A percentile compares a stretch with the other conserved stretches of the same genome.
Conservation (phyloP, 2,888 invertebrate genomes). For the Drosophila borborema region DNA sequence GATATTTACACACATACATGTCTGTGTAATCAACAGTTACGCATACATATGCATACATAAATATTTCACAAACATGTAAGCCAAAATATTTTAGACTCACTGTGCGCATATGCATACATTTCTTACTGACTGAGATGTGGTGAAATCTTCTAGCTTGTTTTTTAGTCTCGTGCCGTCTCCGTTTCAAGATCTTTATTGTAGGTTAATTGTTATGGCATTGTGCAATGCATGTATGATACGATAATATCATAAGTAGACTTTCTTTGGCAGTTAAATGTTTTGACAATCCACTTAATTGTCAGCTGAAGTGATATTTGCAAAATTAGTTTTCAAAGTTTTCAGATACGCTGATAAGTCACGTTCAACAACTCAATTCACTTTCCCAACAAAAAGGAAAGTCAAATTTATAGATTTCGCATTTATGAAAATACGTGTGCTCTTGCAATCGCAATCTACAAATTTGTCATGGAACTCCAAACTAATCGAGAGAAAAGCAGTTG, state of each 20-base stretch:
- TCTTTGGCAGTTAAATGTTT: conserved; percentile 66
- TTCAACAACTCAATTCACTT: conserved; percentile 12
- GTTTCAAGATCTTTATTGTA: conserved; percentile 75
- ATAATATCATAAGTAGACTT: conserved; percentile 57
- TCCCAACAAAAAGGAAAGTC: conserved; percentile 59
- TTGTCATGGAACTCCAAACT: not conserved
- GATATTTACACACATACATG: not conserved
- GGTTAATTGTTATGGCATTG: conserved; percentile 81
- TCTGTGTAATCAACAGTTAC: not conserved
- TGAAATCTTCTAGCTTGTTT: conserved; percentile 67
- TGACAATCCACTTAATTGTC: conserved; percentile 50
- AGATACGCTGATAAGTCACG: conserved; percentile 61
- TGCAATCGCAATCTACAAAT: not conserved
- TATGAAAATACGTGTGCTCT: conserved; percentile 15
- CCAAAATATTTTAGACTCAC: not conserved
- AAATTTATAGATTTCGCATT: conserved; percentile 11
- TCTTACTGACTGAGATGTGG: conserved; percentile 22
- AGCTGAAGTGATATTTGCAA: conserved; percentile 20
- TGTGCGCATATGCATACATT: not conserved
- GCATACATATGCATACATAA: not conserved
- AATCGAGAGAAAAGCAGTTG: conserved; percentile 1
- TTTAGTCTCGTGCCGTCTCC: conserved; percentile 26
- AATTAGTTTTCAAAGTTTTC: conserved; percentile 4
- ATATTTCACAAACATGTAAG: not conserved
- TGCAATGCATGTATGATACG: conserved; percentile 55